phyloP scores from a whole-genome alignment of 2,797 vertebrate species.

The Mareca strepera region DNA sequence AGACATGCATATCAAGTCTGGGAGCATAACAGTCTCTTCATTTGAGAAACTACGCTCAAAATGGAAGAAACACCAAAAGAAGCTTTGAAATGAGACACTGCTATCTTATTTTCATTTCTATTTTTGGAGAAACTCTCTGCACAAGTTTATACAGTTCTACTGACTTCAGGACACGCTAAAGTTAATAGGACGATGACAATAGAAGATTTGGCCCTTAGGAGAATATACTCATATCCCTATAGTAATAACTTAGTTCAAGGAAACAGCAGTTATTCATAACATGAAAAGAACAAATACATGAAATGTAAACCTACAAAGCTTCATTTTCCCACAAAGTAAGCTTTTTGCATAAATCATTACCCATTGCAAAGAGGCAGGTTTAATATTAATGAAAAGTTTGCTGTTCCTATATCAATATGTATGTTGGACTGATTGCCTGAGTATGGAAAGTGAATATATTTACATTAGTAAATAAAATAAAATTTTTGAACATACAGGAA shows the following conservation, averaged over 20 bases:
- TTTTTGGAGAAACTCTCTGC: neutral
- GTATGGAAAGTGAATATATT: conserved; percentile 9
- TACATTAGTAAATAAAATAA: conserved; percentile 53
- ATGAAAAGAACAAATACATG: conserved; percentile 39
- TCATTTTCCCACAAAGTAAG: conserved; percentile 59
- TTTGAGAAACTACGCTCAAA: neutral
- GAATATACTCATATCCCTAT: neutral
- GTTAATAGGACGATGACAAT: neutral
- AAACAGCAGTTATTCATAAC: conserved; percentile 35
- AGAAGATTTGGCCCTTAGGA: conserved; percentile 24
- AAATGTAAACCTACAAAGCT: conserved; percentile 45
- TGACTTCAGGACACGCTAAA: neutral
- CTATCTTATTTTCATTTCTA: neutral
- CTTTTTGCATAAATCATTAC: conserved; percentile 54
- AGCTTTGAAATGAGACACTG: neutral
- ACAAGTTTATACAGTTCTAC: neutral
- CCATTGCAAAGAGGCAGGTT: conserved; percentile 30
- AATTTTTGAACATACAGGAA: neutral
- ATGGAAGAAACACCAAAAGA: neutral
- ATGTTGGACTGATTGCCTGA: conserved; percentile 49
- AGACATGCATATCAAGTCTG: neutral
- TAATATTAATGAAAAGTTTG: conserved; percentile 58
- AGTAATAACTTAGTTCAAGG: neutral
- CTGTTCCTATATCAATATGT: conserved; percentile 46
- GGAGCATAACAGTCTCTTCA: neutral